Evolutionary conservation across 2,797 vertebrate species (phyloP).

Genomic region (Falco rusticolus): DNA sequence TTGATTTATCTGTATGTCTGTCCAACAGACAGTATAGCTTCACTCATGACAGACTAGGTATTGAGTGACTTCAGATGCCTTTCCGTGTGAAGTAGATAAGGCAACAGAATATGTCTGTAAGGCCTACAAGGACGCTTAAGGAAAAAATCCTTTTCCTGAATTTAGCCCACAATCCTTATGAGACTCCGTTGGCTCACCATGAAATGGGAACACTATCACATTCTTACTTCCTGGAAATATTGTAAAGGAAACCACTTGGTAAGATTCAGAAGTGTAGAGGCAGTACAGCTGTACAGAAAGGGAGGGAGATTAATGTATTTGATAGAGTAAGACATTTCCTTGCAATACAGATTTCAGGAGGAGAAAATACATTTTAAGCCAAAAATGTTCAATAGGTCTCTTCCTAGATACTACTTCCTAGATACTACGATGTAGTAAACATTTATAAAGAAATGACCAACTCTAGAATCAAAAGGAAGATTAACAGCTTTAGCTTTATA

Average conservation of each 20-base stretch:
- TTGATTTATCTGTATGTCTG: neutral
- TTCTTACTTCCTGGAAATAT: neutral
- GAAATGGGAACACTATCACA: neutral
- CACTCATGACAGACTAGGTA: neutral
- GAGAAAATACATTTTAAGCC: neutral
- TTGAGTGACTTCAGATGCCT: neutral
- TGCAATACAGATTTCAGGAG: neutral
- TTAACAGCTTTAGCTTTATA: slow-evolving; percentile 24
- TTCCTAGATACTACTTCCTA: neutral
- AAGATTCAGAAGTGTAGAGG: neutral
- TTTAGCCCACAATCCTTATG: neutral
- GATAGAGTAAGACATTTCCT: neutral
- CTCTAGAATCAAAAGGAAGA: slow-evolving; percentile 16
- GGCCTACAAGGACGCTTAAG: neutral
- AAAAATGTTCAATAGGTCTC: neutral
- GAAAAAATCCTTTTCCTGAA: neutral
- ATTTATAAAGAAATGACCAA: slow-evolving; percentile 12
- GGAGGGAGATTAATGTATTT: neutral
- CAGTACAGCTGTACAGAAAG: neutral
- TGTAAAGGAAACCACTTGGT: neutral
- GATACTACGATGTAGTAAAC: neutral
- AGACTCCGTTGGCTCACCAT: neutral
- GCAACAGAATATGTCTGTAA: neutral
- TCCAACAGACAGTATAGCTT: neutral
- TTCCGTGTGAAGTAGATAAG: neutral